Evolutionary conservation across 2,888 invertebrate species (phyloP), one percentile per base, ranked within the genome.

Genomic region (Agonopterix heracliana): DNA sequence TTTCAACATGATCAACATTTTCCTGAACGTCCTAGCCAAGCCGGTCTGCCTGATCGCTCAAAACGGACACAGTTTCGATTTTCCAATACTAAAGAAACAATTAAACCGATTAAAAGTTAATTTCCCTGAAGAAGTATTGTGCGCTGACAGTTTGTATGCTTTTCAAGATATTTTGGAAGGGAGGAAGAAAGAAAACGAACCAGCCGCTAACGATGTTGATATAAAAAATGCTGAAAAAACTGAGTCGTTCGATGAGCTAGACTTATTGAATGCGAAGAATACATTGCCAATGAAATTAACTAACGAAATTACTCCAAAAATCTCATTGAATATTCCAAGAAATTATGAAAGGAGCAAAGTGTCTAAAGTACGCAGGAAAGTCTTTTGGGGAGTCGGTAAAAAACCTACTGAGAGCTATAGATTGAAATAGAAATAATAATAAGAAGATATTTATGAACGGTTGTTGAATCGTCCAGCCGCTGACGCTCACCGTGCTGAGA

Each of bases 11-110:
- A 78, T 96, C 0, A 79, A 89, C 13, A 71, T 73, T 1, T 96
- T 96, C 66, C 70, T 96, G 0, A 74, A 85, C 4, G 81, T 92
- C 47, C 81, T 93, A n/a, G 80, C 81, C 1, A 86, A 90, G 55
- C 96, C 96, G 0, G 87, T 94, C 5, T 96, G 96, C 67, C 79
- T 97, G 36, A 87, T 96, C 0, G 95, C 96, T 0, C 95, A 96
- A 61, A 96, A 96, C 79, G 96, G 96, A 0, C 80, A 91, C 56
- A 54, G 56, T 2, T 97, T 94, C 76, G 96, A 96, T 75, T 96
- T 92, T 76, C 95, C 95, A 0, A 90, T 96, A 55, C 71, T 97
- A 0, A 89, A 90, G 63, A 84, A 90, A 45, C 92, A 93, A 60
- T 55, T 81, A 43, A 66, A 64, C 9, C 68, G 68, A 40, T 53